Evolutionary conservation across 1,140 invertebrate genomes (phyloP).

Genomic region (Danaus melanippus): DNA sequence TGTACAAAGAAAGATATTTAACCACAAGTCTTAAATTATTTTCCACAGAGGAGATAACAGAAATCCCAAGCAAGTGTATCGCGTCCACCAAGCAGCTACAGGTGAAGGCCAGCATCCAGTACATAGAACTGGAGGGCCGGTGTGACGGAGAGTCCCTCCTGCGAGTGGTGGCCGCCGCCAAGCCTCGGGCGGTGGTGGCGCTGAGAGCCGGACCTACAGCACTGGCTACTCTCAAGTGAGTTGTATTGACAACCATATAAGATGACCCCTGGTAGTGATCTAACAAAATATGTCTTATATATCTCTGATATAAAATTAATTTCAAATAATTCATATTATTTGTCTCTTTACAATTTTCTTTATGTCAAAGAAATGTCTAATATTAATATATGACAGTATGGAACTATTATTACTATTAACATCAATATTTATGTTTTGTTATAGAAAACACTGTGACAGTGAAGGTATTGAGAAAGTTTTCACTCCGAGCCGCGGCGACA

Average conservation of each 20-base stretch:
- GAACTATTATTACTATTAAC: no score
- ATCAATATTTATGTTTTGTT: conserved; percentile 12
- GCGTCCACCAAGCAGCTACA: conserved; percentile 81
- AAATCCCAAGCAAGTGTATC: conserved; percentile 93
- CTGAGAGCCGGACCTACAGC: conserved; percentile 52
- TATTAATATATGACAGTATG: no score
- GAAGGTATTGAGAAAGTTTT: conserved; percentile 83
- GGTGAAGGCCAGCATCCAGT: conserved; percentile 90
- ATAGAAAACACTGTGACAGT: conserved; percentile 58
- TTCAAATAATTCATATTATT: no score
- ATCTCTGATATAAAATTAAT: no score
- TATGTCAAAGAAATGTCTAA: no score
- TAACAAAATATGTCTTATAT: no score
- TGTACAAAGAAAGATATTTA: no score
- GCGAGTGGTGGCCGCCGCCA: conserved; percentile 90
- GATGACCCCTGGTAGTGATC: no score
- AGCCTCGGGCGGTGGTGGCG: conserved; percentile 84
- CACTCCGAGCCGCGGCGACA: conserved; percentile 86
- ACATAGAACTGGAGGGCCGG: conserved; percentile 98
- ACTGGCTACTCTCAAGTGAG: conserved; percentile 26
- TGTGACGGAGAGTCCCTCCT: conserved; percentile 97
- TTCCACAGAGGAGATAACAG: conserved; percentile 74
- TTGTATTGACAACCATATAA: conserved; percentile 2
- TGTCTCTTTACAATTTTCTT: no score
- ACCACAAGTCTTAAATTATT: background rate